phyloP scores from a whole-genome alignment of 1,140 invertebrate species.

The Chlorops oryzae region DNA sequence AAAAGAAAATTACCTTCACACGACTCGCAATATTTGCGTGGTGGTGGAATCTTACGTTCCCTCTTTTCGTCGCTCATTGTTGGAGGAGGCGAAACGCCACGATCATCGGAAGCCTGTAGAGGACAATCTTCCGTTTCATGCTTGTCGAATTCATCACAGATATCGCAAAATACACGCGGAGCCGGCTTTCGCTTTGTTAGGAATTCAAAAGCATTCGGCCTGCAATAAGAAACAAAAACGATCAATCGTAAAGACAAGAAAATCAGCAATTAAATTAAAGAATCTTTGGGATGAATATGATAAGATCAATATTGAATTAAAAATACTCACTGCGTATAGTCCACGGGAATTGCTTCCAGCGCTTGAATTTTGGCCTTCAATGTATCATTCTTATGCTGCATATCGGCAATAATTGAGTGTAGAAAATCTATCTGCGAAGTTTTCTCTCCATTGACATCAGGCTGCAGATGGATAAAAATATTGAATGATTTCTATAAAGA shows the following conservation, averaged over 20 bases:
- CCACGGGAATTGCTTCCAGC: constrained; percentile 62
- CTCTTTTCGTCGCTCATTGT: constrained; percentile 38
- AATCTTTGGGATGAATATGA: too few species aligned
- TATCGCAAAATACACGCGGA: constrained; percentile 90
- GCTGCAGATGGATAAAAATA: constrained; percentile 8
- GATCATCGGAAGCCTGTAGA: constrained; percentile 63
- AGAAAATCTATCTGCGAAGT: constrained; percentile 77
- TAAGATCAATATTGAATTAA: too few species aligned
- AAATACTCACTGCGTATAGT: constrained; percentile 31
- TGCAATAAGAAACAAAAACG: constrained; percentile 15
- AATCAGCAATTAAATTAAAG: constrained; percentile 13
- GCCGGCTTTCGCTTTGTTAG: constrained; percentile 49
- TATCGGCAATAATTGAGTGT: constrained; percentile 93
- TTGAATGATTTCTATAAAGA: too few species aligned
- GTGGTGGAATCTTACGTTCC: constrained; percentile 50
- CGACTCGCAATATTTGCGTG: constrained; percentile 82
- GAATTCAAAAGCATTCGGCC: constrained; percentile 34
- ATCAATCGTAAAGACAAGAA: constrained; percentile 11
- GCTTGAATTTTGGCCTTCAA: constrained; percentile 71
- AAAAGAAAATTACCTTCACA: constrained; percentile 70
- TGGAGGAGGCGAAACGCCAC: constrained; percentile 48
- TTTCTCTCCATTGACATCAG: constrained; percentile 25
- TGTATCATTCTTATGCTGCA: constrained; percentile 87
- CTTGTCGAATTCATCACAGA: constrained; percentile 92
- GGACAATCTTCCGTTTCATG: constrained; percentile 98